These are phyloP conservation scores for Oreohelix idahoensis DNA, from an alignment of 1,140 invertebrate species.

Conservation along the genomic window DNA sequence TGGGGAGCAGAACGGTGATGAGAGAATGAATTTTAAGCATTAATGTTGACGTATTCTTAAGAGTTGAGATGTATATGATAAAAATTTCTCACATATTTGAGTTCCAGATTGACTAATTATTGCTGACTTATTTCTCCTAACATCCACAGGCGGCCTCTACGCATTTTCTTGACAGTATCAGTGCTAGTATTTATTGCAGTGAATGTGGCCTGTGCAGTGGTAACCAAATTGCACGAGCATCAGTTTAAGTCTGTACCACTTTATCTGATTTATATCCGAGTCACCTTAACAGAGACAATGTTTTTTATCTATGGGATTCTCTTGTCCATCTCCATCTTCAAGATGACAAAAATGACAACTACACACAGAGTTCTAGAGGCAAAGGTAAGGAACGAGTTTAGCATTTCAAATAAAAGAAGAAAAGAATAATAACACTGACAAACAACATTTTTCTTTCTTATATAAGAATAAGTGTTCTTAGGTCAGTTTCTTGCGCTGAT, in stretches of 20 bases:
- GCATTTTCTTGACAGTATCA: slow-evolving; percentile 54
- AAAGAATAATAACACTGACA: too few relatives aligned
- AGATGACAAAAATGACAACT: slow-evolving; percentile 67
- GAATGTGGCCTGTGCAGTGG: slow-evolving; percentile 65
- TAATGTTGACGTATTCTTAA: too few relatives aligned
- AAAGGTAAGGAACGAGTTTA: too few relatives aligned
- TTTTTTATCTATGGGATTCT: slow-evolving; percentile 67
- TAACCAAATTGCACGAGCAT: slow-evolving; percentile 51
- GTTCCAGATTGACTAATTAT: too few relatives aligned
- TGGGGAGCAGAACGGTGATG: too few relatives aligned
- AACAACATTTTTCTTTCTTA: too few relatives aligned
- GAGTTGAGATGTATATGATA: too few relatives aligned
- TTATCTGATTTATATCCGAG: slow-evolving; percentile 59
- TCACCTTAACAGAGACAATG: slow-evolving; percentile 69
- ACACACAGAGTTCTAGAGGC: slow-evolving; percentile 69
- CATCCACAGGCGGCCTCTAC: slow-evolving; percentile 55
- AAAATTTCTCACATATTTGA: too few relatives aligned
- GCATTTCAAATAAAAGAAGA: too few relatives aligned
- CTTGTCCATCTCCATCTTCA: slow-evolving; percentile 69
- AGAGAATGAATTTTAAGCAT: too few relatives aligned
- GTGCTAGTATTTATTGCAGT: slow-evolving; percentile 65
- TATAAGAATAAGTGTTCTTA: too few relatives aligned
- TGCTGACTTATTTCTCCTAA: background rate
- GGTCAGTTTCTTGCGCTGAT: too few relatives aligned
- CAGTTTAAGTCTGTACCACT: slow-evolving; percentile 48